phyloP scores from a whole-genome alignment of 2,888 invertebrate genomes.

The Yponomeuta plumbellus region DNA sequence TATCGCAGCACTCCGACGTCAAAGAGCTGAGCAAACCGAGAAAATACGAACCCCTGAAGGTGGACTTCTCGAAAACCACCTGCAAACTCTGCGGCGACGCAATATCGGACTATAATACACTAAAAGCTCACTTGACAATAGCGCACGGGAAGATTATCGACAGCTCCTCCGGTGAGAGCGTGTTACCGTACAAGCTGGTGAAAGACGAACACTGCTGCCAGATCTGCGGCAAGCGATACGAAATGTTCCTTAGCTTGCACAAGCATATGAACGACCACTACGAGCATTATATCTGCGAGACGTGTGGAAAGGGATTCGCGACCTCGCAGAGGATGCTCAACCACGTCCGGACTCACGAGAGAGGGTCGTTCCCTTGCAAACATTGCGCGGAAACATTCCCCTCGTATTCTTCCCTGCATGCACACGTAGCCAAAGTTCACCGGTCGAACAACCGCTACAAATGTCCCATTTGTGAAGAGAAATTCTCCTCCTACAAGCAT shows the following conservation, averaged over 20 bases:
- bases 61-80: conserved; percentile 51
- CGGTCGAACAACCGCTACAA: conserved; percentile 61
- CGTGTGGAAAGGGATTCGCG: conserved; percentile 64
- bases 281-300: conserved; percentile 65
- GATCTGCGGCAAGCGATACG: conserved; percentile 61
- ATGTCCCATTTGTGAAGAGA: conserved; percentile 66
- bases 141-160: conserved; percentile 54
- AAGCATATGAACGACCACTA: conserved; percentile 70
- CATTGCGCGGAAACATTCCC: conserved; percentile 52
- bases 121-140: conserved; percentile 48
- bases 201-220: conserved; percentile 60
- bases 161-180: conserved; percentile 52
- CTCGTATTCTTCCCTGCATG: conserved; percentile 51
- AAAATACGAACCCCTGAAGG: conserved; percentile 65
- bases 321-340: conserved; percentile 62
- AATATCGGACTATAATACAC: conserved; percentile 44
- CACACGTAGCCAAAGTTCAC: conserved; percentile 59
- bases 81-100: conserved; percentile 52
- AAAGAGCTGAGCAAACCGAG: conserved; percentile 47
- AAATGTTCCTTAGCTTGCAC: conserved; percentile 63
- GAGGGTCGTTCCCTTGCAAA: conserved; percentile 58
- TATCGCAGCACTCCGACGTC: conserved; percentile 41
- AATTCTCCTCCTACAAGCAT: conserved; percentile 62
- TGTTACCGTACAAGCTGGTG: conserved; percentile 61
- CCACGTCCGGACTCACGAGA: conserved; percentile 57